phyloP scores from a whole-genome alignment of 1,140 invertebrate species.

The Panagrolaimus sp. region DNA sequence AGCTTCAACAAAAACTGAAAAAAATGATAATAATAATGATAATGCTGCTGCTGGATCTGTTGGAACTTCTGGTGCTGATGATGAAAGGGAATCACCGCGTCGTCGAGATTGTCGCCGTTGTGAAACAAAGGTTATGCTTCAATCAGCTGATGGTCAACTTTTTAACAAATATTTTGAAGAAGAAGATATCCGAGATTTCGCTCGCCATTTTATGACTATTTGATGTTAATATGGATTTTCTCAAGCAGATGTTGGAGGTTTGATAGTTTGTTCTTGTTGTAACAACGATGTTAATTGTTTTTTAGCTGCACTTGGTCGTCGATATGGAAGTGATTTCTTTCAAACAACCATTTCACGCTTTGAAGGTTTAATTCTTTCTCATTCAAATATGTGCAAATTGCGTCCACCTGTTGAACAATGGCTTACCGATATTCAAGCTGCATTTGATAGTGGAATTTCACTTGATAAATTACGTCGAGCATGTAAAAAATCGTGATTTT shows the following conservation, averaged over 20 bases:
- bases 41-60: neutral
- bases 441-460: slow-evolving; percentile 62
- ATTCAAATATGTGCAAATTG: slow-evolving; percentile 98
- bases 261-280: too few species aligned
- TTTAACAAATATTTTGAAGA: slow-evolving; percentile 9
- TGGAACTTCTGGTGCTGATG: neutral
- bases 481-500: slow-evolving; percentile 5
- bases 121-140: neutral
- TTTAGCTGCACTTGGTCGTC: slow-evolving; percentile 93
- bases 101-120: slow-evolving; percentile 4
- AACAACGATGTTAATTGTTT: too few species aligned
- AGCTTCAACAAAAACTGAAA: neutral
- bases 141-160: neutral
- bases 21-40: neutral
- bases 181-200: slow-evolving; percentile 67
- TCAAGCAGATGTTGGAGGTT: slow-evolving; percentile 91
- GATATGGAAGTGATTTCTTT: slow-evolving; percentile 94
- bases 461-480: neutral
- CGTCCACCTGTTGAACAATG: slow-evolving; percentile 92
- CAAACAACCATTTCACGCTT: slow-evolving; percentile 95
- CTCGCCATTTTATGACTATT: slow-evolving; percentile 88
- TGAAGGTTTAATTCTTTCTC: slow-evolving; percentile 89
- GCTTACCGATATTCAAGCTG: slow-evolving; percentile 86
- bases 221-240: slow-evolving; percentile 91
- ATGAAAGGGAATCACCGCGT: neutral